Base-by-base conservation (phyloP, 2,888 invertebrate genomes). In the Latheticus oryzae region DNA sequence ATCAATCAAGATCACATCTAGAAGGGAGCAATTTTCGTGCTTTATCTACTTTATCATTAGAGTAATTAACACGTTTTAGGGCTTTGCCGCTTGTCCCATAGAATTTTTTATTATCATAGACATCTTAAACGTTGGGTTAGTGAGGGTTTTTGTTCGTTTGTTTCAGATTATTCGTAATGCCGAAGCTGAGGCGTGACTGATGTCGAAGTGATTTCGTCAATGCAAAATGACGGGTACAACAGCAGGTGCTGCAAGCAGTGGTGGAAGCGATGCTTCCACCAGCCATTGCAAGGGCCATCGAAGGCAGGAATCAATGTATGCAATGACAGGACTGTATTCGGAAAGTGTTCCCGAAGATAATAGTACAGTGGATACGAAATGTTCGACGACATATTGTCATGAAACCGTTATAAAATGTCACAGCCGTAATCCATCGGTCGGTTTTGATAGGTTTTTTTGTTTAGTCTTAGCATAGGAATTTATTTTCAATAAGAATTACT, bases 271-370 rank as follows among this genome's bases (percentile, higher is more conserved):
- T 19, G 50, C 58, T 33, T 58, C 61, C 28, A 59, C 63, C 50
- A 68, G 65, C 35, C 73, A 72, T 52, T 73, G 74, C 56, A 75
- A 75, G 63, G 76, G 75, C 15, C 76, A 76, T 61, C n/a, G 91
- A 75, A 85, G 91, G 78, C 91, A 91, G 83, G 91, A 92, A 79
- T 91, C 91, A 72, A 91, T 91, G 90, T 92, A 92, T 78, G 90
- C 91, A 66, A 91, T 91, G 91, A 92, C 91, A 32, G 91, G 91
- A 17, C 81, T 92, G 56, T 92, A 92, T 77, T 89, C 91, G 58
- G 91, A 91, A 73, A 85, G 84, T 19, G 83, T 86, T 19, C 83
- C 86, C 66, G 83, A 82, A 62, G 82, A 80, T 47, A 79, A 81
- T 63, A 79, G 78, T 64, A 83, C 55, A 13, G 58, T 37, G 7